Conservation (phyloP, 2,888 invertebrate species). For the Apantesis nais region DNA sequence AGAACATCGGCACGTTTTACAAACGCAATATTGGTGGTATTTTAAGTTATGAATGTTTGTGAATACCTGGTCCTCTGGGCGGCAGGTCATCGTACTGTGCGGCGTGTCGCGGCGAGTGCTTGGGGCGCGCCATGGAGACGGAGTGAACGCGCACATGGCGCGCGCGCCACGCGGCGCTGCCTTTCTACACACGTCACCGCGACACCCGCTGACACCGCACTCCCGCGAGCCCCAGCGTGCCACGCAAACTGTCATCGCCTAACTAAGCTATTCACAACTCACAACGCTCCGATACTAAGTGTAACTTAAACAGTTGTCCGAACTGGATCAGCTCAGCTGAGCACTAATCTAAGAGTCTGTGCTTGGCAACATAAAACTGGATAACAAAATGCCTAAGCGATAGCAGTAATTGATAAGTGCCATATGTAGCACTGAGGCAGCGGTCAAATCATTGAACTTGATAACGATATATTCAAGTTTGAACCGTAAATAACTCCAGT, state of each 20-base stretch:
- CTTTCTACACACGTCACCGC: constrained; percentile 64
- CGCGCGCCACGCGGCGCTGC: constrained; percentile 60
- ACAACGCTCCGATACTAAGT: background rate
- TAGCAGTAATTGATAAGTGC: constrained; percentile 7
- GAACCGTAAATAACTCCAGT: constrained; percentile 22
- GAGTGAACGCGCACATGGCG: constrained; percentile 73
- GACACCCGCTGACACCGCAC: constrained; percentile 37
- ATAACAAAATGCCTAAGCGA: background rate
- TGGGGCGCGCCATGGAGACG: constrained; percentile 80
- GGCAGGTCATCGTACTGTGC: constrained; percentile 76
- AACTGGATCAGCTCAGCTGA: background rate
- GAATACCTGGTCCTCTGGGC: constrained; percentile 81
- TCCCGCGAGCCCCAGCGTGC: constrained; percentile 22
- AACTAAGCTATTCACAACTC: constrained; percentile 8
- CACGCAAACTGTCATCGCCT: constrained; percentile 30
- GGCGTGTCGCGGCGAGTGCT: constrained; percentile 81
- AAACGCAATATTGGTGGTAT: constrained; percentile 9
- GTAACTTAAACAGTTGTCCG: background rate
- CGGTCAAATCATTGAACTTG: constrained; percentile 20
- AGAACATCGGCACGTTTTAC: constrained; percentile 7
- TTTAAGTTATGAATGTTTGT: constrained; percentile 24
- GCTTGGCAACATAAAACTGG: too few species aligned
- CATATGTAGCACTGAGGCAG: constrained; percentile 6
- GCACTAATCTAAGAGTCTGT: background rate
- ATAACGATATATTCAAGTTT: constrained; percentile 11